phyloP scores from a whole-genome alignment of 2,888 invertebrate species.

The Drosophila kuntzei region DNA sequence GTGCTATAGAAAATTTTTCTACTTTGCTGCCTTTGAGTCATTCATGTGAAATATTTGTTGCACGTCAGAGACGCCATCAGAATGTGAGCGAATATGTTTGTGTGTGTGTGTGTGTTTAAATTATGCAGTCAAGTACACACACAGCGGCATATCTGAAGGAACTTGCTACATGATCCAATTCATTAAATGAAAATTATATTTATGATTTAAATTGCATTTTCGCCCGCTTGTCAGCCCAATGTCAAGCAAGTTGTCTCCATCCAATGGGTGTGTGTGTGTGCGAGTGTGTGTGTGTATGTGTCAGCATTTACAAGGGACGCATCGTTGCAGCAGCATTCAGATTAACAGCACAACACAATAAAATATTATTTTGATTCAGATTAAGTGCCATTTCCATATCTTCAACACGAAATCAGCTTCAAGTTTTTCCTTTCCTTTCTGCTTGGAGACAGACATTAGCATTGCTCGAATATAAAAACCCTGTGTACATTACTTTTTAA shows the following conservation, averaged over 20 bases:
- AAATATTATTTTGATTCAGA: constrained; percentile 25
- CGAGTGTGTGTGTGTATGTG: background rate
- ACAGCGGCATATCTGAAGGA: constrained; percentile 17
- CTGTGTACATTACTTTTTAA: background rate
- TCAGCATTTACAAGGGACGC: background rate
- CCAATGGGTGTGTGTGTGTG: constrained; percentile 8
- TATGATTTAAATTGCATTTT: constrained; percentile 77
- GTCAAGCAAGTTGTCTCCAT: constrained; percentile 16
- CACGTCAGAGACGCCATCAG: constrained; percentile 38
- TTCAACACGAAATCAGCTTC: constrained; percentile 2
- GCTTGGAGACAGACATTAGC: background rate
- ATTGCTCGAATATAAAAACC: background rate
- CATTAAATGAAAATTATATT: constrained; percentile 77
- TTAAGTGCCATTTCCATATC: constrained; percentile 14
- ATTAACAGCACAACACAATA: constrained; percentile 3
- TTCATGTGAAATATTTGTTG: constrained; percentile 67
- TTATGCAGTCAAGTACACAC: constrained; percentile 29
- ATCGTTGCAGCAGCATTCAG: background rate
- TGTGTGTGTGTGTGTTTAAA: constrained; percentile 25
- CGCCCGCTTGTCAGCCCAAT: constrained; percentile 26
- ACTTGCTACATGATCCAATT: constrained; percentile 66
- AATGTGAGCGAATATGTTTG: constrained; percentile 7
- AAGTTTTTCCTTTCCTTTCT: background rate
- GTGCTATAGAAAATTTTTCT: constrained; percentile 45
- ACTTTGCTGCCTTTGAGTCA: constrained; percentile 67